phyloP scores from a whole-genome alignment of 1,140 invertebrate species.

The Drosophila fuyamai region DNA sequence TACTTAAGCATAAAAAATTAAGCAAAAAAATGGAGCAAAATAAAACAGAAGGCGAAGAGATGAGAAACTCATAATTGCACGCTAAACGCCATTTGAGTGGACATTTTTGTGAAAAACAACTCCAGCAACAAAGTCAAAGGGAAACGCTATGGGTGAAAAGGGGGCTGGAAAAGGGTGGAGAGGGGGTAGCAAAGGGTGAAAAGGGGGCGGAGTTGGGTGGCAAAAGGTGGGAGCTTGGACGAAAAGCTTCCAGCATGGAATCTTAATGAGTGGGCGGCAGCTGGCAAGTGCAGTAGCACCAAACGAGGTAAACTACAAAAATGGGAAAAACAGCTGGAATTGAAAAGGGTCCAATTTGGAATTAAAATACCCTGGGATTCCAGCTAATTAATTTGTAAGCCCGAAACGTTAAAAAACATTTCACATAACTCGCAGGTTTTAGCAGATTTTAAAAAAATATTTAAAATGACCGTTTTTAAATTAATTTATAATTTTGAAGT shows the following conservation, averaged over 20 bases:
- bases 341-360: background rate
- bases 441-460: background rate
- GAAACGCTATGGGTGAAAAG: constrained; percentile 22
- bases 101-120: constrained; percentile 66
- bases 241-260: constrained; percentile 32
- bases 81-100: constrained; percentile 79
- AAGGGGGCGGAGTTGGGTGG: background rate
- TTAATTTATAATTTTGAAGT: too few relatives aligned
- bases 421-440: too few relatives aligned
- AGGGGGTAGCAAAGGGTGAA: background rate
- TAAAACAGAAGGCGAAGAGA: constrained; percentile 23
- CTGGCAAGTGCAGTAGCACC: constrained; percentile 19
- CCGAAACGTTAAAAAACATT: background rate
- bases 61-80: constrained; percentile 71
- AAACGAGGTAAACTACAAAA: constrained; percentile 21
- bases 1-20: constrained; percentile 24
- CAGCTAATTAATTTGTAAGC: too few relatives aligned
- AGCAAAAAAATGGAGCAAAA: constrained; percentile 15
- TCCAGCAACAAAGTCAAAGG: constrained; percentile 39
- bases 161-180: background rate
- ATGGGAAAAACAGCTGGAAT: background rate
- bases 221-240: background rate
- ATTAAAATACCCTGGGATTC: background rate
- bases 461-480: too few relatives aligned
- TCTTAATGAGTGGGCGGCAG: constrained; percentile 48